Base-by-base conservation (phyloP, 2,113 vertebrate species). In the Numenius arquata region DNA sequence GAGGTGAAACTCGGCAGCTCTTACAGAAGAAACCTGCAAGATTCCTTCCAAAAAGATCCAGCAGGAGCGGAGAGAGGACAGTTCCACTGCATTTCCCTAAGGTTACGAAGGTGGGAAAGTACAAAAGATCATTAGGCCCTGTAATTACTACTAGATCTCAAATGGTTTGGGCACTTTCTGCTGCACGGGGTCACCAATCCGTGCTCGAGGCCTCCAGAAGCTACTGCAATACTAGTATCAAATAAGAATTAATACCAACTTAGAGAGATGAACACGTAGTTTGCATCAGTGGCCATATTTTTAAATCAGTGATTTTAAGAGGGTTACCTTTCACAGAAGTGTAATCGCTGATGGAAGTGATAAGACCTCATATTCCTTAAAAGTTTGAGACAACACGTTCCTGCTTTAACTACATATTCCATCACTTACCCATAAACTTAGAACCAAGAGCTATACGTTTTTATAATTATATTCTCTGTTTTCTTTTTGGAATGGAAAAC, bases 61-160 rank as follows among this genome's bases (percentile, higher is more conserved):
- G 15, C 2, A 10, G 20, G 38, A 53, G 21, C 1, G 18, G 15
- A 9, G 63, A 38, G 73, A 71, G 38, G 38, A 2, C 43, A 56
- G 30, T 4, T 41, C 18, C 47, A 7, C 61, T 30, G 65, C 38
- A 32, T 27, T 53, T 4, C 6, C n/a, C 83, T 12, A 36, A 36
- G 17, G 10, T 2, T 9, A 52, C 3, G 10, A 62, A 79, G 78
- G 20, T 34, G 55, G 30, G 45, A 15, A 19, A 62, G 79, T 8
- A 58, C 66, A 9, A 4, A 17, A 36, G 17, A 82, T 27, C 48
- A 27, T n/a, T 7, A 4, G 26, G 45, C 18, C 8, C 8, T 43
- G 26, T 4, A 50, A 41, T 70, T 21, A 27, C 11, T 11, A 1
- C 25, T 10, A 0, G 11, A 27, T 32, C 59, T 71, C 65, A 5